phyloP scores from a whole-genome alignment of 2,888 invertebrate species.

The Metacarcinus magister region DNA sequence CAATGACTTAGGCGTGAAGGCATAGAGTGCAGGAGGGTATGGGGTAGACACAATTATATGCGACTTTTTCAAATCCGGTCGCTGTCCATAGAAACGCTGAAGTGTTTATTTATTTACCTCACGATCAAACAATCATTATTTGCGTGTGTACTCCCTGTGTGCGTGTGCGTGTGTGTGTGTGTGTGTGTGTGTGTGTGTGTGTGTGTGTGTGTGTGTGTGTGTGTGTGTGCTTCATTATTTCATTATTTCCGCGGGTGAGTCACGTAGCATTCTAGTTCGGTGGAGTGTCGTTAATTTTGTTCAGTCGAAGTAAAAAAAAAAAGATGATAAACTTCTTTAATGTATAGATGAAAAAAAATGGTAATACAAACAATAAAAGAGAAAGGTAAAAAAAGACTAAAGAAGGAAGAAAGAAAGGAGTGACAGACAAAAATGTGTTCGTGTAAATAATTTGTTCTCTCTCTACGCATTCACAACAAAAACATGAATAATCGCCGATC shows the following conservation, averaged over 20 bases:
- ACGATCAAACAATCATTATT: background rate
- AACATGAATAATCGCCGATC: too few species aligned
- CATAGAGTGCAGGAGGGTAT: too few species aligned
- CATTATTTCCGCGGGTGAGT: background rate
- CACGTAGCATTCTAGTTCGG: background rate
- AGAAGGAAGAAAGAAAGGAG: too few species aligned
- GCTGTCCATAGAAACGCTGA: background rate
- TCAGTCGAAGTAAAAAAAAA: background rate
- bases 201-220: conserved; percentile 38
- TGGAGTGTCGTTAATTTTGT: background rate
- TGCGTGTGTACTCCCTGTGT: too few species aligned
- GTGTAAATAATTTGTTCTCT: too few species aligned
- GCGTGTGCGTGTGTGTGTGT: background rate
- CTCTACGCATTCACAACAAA: too few species aligned
- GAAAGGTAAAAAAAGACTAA: too few species aligned
- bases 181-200: conserved; percentile 34
- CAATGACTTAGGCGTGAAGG: too few species aligned
- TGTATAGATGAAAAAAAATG: too few species aligned
- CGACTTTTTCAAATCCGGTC: background rate
- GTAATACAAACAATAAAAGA: too few species aligned
- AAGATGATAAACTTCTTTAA: too few species aligned
- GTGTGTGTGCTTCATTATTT: background rate
- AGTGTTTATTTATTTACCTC: background rate
- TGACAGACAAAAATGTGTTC: background rate
- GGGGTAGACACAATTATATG: too few species aligned